Conservation (phyloP, 2,888 invertebrate species). For the Campoletis raptor region DNA sequence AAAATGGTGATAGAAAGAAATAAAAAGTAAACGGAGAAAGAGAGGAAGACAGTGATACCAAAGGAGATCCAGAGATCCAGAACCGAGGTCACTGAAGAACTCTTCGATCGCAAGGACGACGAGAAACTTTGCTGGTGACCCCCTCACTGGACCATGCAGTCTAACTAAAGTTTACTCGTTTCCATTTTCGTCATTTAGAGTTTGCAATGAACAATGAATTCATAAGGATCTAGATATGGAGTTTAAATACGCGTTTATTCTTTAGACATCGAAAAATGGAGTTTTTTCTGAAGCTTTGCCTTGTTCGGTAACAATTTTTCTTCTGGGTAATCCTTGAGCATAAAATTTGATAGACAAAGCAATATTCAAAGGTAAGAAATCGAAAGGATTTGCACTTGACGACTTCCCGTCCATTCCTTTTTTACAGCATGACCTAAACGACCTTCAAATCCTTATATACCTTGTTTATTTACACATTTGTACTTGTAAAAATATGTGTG, state of each 20-base stretch:
- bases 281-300: not conserved
- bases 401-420: slow-evolving; percentile 61
- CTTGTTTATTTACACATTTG: not conserved
- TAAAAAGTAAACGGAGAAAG: not conserved
- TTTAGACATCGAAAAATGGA: not conserved
- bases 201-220: not conserved
- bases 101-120: slow-evolving; percentile 53
- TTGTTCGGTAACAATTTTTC: not conserved
- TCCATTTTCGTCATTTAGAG: not conserved
- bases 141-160: not conserved
- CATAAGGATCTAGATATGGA: not conserved
- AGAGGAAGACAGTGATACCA: not conserved
- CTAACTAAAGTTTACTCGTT: not conserved
- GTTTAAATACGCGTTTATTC: not conserved
- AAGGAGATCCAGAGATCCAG: slow-evolving; percentile 52
- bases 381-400: slow-evolving; percentile 53
- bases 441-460: slow-evolving; percentile 39
- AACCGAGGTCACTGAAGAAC: slow-evolving; percentile 52
- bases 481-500: slow-evolving; percentile 1
- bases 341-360: not conserved
- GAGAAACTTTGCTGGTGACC: not conserved
- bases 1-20: not conserved
- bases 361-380: slow-evolving; percentile 36
- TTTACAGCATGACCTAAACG: slow-evolving; percentile 38
- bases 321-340: not conserved